Percentiles rank a stretch among this genome's conserved stretches.
Evolutionary conservation across 2,797 vertebrate species (phyloP).

Genomic region (Melanotaenia trifasciata): DNA sequence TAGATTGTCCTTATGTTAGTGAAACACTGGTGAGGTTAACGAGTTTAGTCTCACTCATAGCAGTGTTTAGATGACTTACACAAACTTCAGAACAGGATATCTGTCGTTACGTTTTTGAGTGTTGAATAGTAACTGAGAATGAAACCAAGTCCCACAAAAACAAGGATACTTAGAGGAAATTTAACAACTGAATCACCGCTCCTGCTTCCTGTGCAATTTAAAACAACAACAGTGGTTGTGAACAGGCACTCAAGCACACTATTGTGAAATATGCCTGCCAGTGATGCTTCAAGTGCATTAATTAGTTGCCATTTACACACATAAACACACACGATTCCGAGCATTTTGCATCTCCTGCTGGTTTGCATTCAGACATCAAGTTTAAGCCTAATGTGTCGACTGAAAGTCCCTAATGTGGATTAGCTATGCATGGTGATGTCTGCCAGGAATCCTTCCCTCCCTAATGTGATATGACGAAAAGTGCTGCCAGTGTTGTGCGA

Average conservation of each 20-base stretch:
- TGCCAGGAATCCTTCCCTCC: slow-evolving; percentile 52
- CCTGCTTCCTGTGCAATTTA: background rate
- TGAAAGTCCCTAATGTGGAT: slow-evolving; percentile 76
- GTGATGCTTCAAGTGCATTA: slow-evolving; percentile 32
- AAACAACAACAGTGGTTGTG: slow-evolving; percentile 2
- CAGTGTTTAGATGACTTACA: background rate
- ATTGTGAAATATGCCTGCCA: slow-evolving; percentile 1
- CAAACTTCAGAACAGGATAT: background rate
- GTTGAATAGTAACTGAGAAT: background rate
- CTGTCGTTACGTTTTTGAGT: background rate
- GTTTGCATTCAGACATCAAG: slow-evolving; percentile 54
- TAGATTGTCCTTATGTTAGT: too few relatives aligned
- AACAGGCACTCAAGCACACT: slow-evolving; percentile 25
- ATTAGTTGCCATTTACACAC: slow-evolving; percentile 36
- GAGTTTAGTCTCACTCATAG: background rate
- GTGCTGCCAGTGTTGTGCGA: slow-evolving; percentile 30
- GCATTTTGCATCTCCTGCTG: slow-evolving; percentile 48
- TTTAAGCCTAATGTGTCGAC: slow-evolving; percentile 62
- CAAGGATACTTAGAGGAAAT: background rate
- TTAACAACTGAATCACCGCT: background rate
- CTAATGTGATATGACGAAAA: slow-evolving; percentile 57
- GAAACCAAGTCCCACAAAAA: background rate
- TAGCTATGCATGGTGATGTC: slow-evolving; percentile 67
- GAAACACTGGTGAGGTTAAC: slow-evolving; percentile 8
- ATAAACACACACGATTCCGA: slow-evolving; percentile 43